Base-by-base conservation (phyloP, 2,888 invertebrate genomes). In the Cactoblastis cactorum region DNA sequence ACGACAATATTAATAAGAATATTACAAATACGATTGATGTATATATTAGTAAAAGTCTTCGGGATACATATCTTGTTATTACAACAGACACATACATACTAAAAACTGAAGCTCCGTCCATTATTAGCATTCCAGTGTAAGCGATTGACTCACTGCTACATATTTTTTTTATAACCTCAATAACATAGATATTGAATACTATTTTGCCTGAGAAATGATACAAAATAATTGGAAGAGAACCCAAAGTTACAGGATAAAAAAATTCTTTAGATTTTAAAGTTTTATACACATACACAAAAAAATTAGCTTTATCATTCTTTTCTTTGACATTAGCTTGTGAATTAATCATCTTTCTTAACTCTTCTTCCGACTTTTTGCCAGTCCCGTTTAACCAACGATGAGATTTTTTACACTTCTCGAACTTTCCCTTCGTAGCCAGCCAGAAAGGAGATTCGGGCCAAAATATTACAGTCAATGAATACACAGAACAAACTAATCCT, bases 171-270 rank as follows among this genome's bases (percentile, higher is more conserved):
- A 71, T 58, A 3, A 75, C 70, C 38, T 74, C 72, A 43, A 74
- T 55, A 2, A 64, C 62, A 28, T 68, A 73, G 0, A 69, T 51
- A 45, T 57, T 61, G 34, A 63, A 71, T 0, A 69, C 64, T 0
- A 69, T 28, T 61, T 74, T 74, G 0, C 75, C 75, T 1, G 70
- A 64, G 11, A 72, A 65, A 35, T 67, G 60, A 9, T 69, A 69
- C 34, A 65, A 18, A 4, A 43, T 4, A 1, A 51, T 8, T 19
- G 54, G n/a, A 15, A 59, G 34, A 9, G 0, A 47, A 37, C 33
- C 38, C 17, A 48, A 17, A 4, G 46, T 15, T 0, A 59, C 34
- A 2, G 58, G 54, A 15, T 33, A 45, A 15, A 53, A 61, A 47
- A 59, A 61, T 6, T 22, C 15, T 43, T 53, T 53, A n/a, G 45